A percentile compares a stretch with the other conserved stretches of the same genome.
phyloP scores from a whole-genome alignment of 2,797 vertebrate genomes.

The Poecilia gillii region DNA sequence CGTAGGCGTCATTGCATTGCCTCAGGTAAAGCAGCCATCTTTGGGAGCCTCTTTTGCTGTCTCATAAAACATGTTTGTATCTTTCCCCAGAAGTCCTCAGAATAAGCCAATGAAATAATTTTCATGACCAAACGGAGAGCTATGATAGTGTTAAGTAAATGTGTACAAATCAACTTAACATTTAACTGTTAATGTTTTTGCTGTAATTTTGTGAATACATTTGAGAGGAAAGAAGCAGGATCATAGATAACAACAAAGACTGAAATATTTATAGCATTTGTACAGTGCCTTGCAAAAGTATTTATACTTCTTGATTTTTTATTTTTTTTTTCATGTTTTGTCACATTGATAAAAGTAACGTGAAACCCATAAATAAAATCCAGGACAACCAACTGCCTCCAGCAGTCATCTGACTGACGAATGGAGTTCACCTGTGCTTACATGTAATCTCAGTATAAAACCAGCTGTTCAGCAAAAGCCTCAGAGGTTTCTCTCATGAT shows the following conservation, averaged over 20 bases:
- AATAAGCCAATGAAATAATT: slow-evolving; percentile 1
- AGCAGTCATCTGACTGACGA: neutral
- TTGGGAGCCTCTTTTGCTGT: slow-evolving; percentile 13
- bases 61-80: slow-evolving; percentile 4
- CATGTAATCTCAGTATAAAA: neutral
- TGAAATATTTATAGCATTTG: neutral
- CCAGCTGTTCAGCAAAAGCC: neutral
- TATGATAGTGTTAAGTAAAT: too few relatives aligned
- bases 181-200: neutral
- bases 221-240: neutral
- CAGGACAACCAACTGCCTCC: neutral
- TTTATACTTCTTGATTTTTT: neutral
- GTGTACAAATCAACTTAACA: neutral
- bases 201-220: neutral
- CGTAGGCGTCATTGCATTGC: slow-evolving; percentile 45
- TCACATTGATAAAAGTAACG: neutral
- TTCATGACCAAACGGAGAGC: neutral
- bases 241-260: neutral
- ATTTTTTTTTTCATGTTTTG: neutral
- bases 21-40: slow-evolving; percentile 21
- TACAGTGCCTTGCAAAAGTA: neutral
- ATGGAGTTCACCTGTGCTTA: neutral
- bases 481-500: neutral
- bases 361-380: neutral
- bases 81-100: neutral